Percentiles rank a stretch among this genome's conserved stretches.
Conservation (phyloP, 2,888 invertebrate genomes). For the Coelinius sp. region DNA sequence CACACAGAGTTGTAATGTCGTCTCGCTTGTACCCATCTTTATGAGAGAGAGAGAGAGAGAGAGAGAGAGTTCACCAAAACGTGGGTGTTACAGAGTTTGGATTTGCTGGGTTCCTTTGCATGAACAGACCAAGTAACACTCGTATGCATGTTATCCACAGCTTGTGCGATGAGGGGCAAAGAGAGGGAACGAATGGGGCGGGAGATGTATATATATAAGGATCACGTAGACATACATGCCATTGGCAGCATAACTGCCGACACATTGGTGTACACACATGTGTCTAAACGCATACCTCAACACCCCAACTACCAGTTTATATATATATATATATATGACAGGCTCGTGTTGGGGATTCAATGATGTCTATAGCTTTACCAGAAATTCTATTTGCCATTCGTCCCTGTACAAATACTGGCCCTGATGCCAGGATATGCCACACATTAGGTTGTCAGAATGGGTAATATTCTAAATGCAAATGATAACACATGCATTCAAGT, state of each 20-base stretch:
- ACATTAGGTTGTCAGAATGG: slow-evolving; percentile 28
- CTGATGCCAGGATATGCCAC: slow-evolving; percentile 46
- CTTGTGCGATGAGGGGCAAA: not conserved
- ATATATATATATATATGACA: too few relatives aligned
- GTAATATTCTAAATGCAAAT: not conserved
- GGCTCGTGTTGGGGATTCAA: slow-evolving; percentile 2
- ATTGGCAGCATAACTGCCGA: slow-evolving; percentile 18
- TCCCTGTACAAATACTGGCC: slow-evolving; percentile 53
- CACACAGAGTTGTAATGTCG: slow-evolving; percentile 23
- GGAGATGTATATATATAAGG: slow-evolving; percentile 12
- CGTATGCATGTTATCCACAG: slow-evolving; percentile 11
- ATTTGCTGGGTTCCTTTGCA: slow-evolving; percentile 3
- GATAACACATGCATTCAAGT: not conserved
- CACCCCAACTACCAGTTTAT: not conserved
- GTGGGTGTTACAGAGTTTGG: slow-evolving; percentile 25
- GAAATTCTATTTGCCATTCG: slow-evolving; percentile 49
- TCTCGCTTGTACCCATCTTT: slow-evolving; percentile 19
- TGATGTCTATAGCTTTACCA: slow-evolving; percentile 23
- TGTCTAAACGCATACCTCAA: slow-evolving; percentile 12
- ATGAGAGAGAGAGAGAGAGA: not conserved
- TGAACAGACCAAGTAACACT: slow-evolving; percentile 13
- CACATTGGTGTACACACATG: not conserved
- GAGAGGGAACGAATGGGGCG: not conserved
- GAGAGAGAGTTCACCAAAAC: slow-evolving; percentile 16
- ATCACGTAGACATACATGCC: slow-evolving; percentile 35